Evolutionary conservation across 92 coral and sea anemone genomes (phyloP).

Genomic region (Porites cylindrica): DNA sequence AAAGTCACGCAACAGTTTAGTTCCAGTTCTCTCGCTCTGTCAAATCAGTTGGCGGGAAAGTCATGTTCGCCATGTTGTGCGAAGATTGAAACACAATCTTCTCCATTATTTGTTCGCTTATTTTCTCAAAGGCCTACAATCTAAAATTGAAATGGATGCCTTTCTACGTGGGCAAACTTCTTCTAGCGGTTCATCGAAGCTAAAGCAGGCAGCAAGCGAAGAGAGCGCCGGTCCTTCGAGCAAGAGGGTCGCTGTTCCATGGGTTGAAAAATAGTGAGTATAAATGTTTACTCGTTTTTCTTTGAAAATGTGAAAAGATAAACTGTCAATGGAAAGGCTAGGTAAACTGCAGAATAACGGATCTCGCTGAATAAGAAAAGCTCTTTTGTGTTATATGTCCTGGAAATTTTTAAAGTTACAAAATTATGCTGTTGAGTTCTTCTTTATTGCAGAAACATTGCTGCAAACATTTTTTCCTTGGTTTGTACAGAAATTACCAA

Average conservation of each 20-base stretch:
- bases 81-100: neutral
- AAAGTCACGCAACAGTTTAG: neutral
- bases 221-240: constrained; percentile 68
- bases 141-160: constrained; percentile 76
- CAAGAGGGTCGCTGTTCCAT: constrained; percentile 79
- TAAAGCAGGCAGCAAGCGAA: constrained; percentile 72
- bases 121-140: neutral
- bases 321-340: no score
- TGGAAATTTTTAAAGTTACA: no score
- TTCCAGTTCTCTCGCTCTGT: constrained; percentile 13
- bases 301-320: no score
- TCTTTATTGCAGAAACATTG: no score
- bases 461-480: no score
- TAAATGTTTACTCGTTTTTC: no score
- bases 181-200: constrained; percentile 69
- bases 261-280: constrained; percentile 99
- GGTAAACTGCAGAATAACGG: no score
- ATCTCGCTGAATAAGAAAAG: no score
- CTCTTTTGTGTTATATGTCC: no score
- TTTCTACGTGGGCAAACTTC: constrained; percentile 86
- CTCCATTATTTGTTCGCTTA: neutral
- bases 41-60: constrained; percentile 65
- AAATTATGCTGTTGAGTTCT: no score
- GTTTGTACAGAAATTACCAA: no score
- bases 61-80: constrained; percentile 19